Evolutionary conservation across 2,113 vertebrate genomes (phyloP), one percentile per base, ranked within the genome.

Genomic region (Tupaia tana): DNA sequence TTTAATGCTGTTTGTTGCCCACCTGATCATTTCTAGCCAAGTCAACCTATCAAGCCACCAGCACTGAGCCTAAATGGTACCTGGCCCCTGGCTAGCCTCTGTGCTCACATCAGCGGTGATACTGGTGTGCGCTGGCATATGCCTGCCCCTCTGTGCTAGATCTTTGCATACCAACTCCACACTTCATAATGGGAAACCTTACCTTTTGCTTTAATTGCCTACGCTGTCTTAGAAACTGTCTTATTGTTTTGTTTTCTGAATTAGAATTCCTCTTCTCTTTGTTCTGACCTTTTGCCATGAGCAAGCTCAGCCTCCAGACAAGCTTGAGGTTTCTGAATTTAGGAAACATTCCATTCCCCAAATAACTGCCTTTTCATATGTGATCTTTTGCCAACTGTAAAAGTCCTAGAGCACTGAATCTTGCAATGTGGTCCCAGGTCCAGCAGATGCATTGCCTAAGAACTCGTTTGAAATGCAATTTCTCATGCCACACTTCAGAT

Each of bases 381-480:
- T 90, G 54, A 4, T 29, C 2, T 90, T 88, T 85, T 75, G 9
- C 22, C 18, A 71, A 70, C 58, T 75, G 9, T 52, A 16, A 31
- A 69, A 88, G 34, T 2, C 18, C 22, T 77, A 64, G 9, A 86
- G 29, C 75, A 82, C 31, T 29, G 7, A 63, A 58, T 81, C 70
- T 80, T 86, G 66, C 73, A 83, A 7, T 43, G 4, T 78, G 18
- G 13, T 18, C 22, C 58, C 66, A 18, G 25, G 10, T 13, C 16
- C 22, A 67, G 13, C 58, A 82, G 29, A 22, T 74, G n/a, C 10
- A 67, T 52, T 54, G 27, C 13, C n/a, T 85, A 31, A 20, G 31
- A 90, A 74, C 31, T 34, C 77, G n/a, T 93, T 77, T 81, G 61
- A 83, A 86, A 83, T 59, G 18, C 64, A 92, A 84, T 91, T 86